Percentiles rank a stretch among this genome's conserved stretches.
Conservation (phyloP, 2,113 vertebrate species). For the Nycticryphes semicollaris region DNA sequence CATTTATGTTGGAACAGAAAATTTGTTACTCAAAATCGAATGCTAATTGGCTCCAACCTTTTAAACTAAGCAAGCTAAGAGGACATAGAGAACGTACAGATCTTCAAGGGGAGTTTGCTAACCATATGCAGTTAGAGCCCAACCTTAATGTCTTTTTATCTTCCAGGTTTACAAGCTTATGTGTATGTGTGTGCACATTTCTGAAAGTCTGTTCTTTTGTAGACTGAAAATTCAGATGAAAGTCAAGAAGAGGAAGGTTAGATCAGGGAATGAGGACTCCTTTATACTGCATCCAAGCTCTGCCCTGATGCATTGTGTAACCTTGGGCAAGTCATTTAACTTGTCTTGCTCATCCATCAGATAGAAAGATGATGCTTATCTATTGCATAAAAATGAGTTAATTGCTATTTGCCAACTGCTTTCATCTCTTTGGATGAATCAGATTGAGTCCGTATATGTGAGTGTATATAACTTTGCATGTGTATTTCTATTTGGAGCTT, state of each 20-base stretch:
- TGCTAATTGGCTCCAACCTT: conserved; percentile 10
- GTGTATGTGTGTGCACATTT: conserved; percentile 18
- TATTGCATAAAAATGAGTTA: conserved; percentile 64
- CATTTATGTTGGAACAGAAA: conserved; percentile 15
- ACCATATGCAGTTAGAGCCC: conserved; percentile 14
- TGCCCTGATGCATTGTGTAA: conserved; percentile 64
- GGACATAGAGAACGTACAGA: not conserved
- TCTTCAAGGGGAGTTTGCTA: conserved; percentile 53
- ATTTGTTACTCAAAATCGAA: conserved; percentile 56
- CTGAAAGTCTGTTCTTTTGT: conserved; percentile 22
- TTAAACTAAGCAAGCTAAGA: not conserved
- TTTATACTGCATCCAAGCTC: conserved; percentile 64
- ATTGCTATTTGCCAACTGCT: conserved; percentile 68
- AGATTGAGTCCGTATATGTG: conserved; percentile 44
- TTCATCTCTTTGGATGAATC: conserved; percentile 67
- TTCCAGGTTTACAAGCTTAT: conserved; percentile 17
- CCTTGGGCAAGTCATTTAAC: conserved; percentile 68
- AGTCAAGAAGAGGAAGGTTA: conserved; percentile 52
- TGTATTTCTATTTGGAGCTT: conserved; percentile 52
- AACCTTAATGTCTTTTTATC: conserved; percentile 44
- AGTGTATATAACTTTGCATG: conserved; percentile 55
- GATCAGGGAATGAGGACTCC: conserved; percentile 56
- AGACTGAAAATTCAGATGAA: conserved; percentile 61
- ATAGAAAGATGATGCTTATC: conserved; percentile 65
- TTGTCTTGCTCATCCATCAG: conserved; percentile 65